A percentile compares a stretch with the other conserved stretches of the same genome.
These are phyloP conservation scores for Tetramorium simillimum DNA, from an alignment of 1,140 invertebrate genomes.

Conservation along the genomic window DNA sequence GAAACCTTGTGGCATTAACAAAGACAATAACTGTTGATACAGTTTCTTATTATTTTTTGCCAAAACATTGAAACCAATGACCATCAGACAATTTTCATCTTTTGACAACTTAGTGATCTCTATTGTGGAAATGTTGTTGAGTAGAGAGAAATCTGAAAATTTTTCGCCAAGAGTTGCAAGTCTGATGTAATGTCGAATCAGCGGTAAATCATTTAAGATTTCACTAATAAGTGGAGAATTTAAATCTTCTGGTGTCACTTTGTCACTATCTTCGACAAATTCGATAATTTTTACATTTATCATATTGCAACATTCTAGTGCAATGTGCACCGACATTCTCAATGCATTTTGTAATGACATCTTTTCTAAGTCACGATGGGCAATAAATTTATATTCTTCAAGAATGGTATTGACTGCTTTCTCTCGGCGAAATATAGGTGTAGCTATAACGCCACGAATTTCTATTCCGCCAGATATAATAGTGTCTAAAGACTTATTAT, in stretches of 20 bases:
- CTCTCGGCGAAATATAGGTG: slow-evolving; percentile 90
- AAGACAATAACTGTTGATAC: neutral
- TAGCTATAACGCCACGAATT: slow-evolving; percentile 92
- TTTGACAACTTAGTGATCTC: neutral
- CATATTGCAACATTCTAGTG: slow-evolving; percentile 90
- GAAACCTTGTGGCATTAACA: slow-evolving; percentile 81
- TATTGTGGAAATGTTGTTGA: slow-evolving; percentile 76
- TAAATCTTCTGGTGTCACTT: slow-evolving; percentile 81
- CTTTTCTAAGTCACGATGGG: slow-evolving; percentile 73
- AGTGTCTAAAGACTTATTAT: slow-evolving; percentile 82
- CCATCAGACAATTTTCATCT: slow-evolving; percentile 86
- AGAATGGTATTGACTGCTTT: slow-evolving; percentile 89
- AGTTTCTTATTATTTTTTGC: neutral
- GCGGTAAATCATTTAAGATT: slow-evolving; percentile 87
- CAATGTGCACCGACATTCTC: slow-evolving; percentile 88
- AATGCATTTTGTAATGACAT: slow-evolving; percentile 83
- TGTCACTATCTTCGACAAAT: slow-evolving; percentile 85
- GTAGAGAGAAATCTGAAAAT: neutral
- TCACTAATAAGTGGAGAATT: slow-evolving; percentile 86
- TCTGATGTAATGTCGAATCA: slow-evolving; percentile 83
- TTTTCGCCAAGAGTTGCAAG: neutral
- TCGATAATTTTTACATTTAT: slow-evolving; percentile 92
- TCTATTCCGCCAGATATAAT: slow-evolving; percentile 92
- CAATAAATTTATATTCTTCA: slow-evolving; percentile 91
- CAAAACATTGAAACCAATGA: slow-evolving; percentile 80